Evolutionary conservation across 2,888 invertebrate genomes (phyloP).

Genomic region (Acronicta aceris): DNA sequence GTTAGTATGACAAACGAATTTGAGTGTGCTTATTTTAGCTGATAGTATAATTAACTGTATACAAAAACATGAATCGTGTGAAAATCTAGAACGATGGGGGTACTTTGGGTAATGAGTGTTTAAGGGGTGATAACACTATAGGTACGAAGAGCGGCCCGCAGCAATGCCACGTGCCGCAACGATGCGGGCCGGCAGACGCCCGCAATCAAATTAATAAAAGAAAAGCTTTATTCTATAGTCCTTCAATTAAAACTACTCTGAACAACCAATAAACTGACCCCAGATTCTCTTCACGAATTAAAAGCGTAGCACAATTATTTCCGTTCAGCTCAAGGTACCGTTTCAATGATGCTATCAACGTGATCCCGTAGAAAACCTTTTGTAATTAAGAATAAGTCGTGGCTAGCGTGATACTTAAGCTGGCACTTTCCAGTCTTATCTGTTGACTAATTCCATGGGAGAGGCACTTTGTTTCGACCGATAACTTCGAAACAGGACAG

Average conservation of each 20-base stretch:
- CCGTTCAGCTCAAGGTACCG: conserved; percentile 25
- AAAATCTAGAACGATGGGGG: conserved; percentile 83
- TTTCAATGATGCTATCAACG: conserved; percentile 34
- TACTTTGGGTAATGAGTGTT: conserved; percentile 66
- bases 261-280: conserved; percentile 30
- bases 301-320: conserved; percentile 31
- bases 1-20: conserved; percentile 13
- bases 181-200: conserved; percentile 49
- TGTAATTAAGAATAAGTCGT: conserved; percentile 50
- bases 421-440: conserved; percentile 43
- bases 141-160: conserved; percentile 60
- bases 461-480: conserved; percentile 37
- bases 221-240: conserved; percentile 45
- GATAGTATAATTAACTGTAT: conserved; percentile 42
- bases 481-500: conserved; percentile 22
- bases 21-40: conserved; percentile 18
- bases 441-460: conserved; percentile 39
- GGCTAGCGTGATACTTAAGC: conserved; percentile 36
- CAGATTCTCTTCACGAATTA: conserved; percentile 10
- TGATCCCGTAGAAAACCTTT: conserved; percentile 39
- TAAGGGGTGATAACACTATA: conserved; percentile 74
- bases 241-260: conserved; percentile 34
- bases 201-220: conserved; percentile 53
- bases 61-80: conserved; percentile 68
- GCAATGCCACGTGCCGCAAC: conserved; percentile 70